These are phyloP conservation scores for Oncorhynchus tshawytscha DNA, from an alignment of 2,113 vertebrate genomes.

Conservation along the genomic window DNA sequence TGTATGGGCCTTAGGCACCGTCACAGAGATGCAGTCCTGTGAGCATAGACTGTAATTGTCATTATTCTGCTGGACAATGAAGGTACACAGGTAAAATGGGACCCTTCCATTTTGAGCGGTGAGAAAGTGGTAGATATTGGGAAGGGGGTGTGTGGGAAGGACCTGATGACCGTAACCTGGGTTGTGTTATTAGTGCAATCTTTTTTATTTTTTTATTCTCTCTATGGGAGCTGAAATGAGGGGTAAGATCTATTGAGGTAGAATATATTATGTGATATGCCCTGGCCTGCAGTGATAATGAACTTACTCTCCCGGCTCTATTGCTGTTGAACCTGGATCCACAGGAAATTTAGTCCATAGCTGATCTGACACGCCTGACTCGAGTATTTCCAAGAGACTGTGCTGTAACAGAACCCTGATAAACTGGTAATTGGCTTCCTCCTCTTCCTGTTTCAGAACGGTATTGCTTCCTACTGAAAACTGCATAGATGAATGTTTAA, in stretches of 20 bases:
- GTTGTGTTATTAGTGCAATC: slow-evolving; percentile 50
- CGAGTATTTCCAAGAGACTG: not conserved
- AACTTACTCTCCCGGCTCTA: not conserved
- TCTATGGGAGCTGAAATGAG: slow-evolving; percentile 31
- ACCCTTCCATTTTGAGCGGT: slow-evolving; percentile 30
- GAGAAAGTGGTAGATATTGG: slow-evolving; percentile 28
- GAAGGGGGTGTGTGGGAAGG: slow-evolving; percentile 43
- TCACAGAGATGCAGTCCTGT: too few relatives aligned
- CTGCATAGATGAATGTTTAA: not conserved
- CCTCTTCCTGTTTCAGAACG: slow-evolving; percentile 1
- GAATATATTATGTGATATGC: slow-evolving; percentile 11
- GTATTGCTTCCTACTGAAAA: not conserved
- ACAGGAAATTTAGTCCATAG: not conserved
- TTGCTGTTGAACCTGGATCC: not conserved
- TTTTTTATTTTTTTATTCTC: not conserved
- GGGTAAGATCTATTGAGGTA: slow-evolving; percentile 22
- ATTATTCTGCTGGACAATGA: too few relatives aligned
- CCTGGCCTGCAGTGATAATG: slow-evolving; percentile 7
- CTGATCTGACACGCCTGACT: not conserved
- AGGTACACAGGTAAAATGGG: slow-evolving; percentile 31
- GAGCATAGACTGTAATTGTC: too few relatives aligned
- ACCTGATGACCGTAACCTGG: slow-evolving; percentile 52
- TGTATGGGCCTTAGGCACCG: too few relatives aligned
- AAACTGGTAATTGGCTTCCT: not conserved
- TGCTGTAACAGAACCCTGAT: not conserved